phyloP scores from a whole-genome alignment of 2,797 vertebrate genomes.

The Hippocampus kuda region DNA sequence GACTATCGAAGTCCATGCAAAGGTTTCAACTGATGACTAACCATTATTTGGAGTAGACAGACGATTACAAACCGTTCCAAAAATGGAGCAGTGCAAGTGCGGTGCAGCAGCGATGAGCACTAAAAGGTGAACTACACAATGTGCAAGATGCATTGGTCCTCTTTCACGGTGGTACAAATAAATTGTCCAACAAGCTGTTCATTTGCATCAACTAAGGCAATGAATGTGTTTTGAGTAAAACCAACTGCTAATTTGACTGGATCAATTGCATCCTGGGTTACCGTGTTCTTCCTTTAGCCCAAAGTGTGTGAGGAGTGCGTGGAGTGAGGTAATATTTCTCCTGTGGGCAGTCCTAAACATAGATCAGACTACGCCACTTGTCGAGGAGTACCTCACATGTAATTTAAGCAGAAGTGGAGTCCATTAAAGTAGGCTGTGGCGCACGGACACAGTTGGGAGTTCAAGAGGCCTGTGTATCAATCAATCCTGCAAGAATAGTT shows the following conservation, averaged over 20 bases:
- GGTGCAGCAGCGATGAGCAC: constrained; percentile 38
- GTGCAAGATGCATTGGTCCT: constrained; percentile 5
- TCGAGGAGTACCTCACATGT: constrained; percentile 38
- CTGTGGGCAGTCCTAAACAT: constrained; percentile 57
- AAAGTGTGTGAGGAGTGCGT: constrained; percentile 33
- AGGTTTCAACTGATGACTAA: neutral
- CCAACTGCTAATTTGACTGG: constrained; percentile 2
- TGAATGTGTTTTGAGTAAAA: constrained; percentile 4
- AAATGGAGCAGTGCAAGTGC: constrained; percentile 30
- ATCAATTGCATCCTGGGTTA: constrained; percentile 18
- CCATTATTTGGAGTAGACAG: constrained; percentile 7
- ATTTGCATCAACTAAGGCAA: neutral
- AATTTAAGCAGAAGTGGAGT: constrained; percentile 44
- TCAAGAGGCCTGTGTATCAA: constrained; percentile 1
- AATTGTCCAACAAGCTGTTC: neutral
- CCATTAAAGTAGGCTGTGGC: constrained; percentile 10
- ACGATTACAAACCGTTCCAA: constrained; percentile 21
- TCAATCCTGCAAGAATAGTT: neutral
- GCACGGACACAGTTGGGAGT: constrained; percentile 10
- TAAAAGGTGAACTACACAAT: constrained; percentile 41
- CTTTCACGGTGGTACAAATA: constrained; percentile 3
- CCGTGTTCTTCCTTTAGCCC: constrained; percentile 19
- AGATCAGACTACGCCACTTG: constrained; percentile 54
- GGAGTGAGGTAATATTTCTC: constrained; percentile 47
- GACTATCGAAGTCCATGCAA: neutral